Conservation (phyloP, 30 jellyfish, hydroid and myxozoan species). For the Pelagia noctiluca region DNA sequence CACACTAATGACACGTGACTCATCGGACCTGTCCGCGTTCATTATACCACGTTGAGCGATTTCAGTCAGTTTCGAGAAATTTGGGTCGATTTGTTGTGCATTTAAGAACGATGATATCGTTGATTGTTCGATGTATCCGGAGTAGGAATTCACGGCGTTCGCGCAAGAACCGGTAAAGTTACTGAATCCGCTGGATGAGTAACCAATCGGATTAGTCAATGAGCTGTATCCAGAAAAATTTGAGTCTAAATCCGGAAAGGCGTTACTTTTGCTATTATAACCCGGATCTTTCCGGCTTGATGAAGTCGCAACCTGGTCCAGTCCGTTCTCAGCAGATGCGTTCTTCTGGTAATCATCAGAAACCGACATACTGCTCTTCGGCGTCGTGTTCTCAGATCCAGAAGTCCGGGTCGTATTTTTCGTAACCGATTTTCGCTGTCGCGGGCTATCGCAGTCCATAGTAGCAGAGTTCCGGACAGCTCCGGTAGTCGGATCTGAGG, state of each 20-base stretch:
- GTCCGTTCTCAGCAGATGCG: conserved; percentile 20
- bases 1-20: conserved; percentile 70
- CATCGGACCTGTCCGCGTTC: conserved; percentile 66
- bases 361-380: conserved; percentile 17
- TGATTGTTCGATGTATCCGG: conserved; percentile 44
- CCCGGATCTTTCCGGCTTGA: conserved; percentile 44
- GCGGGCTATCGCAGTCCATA: conserved; percentile 98
- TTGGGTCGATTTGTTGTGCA: conserved; percentile 70
- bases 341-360: conserved; percentile 28
- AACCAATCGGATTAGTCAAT: conserved; percentile 61
- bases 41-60: conserved; percentile 69
- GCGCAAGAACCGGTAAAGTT: conserved; percentile 64
- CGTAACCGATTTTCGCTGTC: conserved; percentile 45
- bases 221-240: conserved; percentile 38
- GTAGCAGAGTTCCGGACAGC: conserved; percentile 75
- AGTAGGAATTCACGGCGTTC: conserved; percentile 66
- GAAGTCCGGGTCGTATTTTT: conserved; percentile 7
- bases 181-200: conserved; percentile 45
- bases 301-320: conserved; percentile 14
- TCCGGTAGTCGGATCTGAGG: conserved; percentile 95
- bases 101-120: conserved; percentile 62
- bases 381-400: conserved; percentile 20
- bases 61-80: conserved; percentile 47
- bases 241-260: conserved; percentile 60
- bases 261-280: conserved; percentile 39